A percentile compares a stretch with the other conserved stretches of the same genome.
Conservation (phyloP, 37 sponge, comb jelly and placozoan genomes). For the Cliona cf. orientalis region DNA sequence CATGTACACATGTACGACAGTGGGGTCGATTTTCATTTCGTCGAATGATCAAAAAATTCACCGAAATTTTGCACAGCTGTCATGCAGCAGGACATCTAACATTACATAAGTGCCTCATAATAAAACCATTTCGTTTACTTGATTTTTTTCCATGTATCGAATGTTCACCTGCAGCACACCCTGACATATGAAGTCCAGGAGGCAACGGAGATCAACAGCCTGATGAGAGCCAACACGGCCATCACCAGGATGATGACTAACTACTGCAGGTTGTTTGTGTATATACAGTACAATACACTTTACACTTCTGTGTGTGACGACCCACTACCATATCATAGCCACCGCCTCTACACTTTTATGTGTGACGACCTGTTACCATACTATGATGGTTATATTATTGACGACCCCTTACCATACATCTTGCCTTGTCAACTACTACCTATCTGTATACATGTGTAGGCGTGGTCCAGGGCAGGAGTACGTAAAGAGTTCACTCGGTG, state of each 20-base stretch:
- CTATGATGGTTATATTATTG: neutral
- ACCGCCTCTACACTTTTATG: neutral
- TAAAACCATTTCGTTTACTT: too few relatives aligned
- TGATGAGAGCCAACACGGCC: slow-evolving; percentile 94
- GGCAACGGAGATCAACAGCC: slow-evolving; percentile 82
- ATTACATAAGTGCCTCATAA: too few relatives aligned
- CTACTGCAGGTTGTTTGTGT: slow-evolving; percentile 88
- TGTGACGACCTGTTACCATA: neutral
- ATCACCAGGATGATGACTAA: slow-evolving; percentile 97
- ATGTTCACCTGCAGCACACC: slow-evolving; percentile 73
- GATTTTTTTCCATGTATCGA: too few relatives aligned
- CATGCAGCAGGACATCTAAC: too few relatives aligned
- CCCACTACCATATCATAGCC: neutral
- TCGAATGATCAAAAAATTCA: too few relatives aligned
- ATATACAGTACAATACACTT: too few relatives aligned
- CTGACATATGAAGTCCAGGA: slow-evolving; percentile 88
- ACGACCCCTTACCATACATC: slow-evolving; percentile 4
- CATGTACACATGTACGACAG: too few relatives aligned
- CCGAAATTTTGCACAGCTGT: too few relatives aligned
- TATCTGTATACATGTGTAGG: slow-evolving; percentile 34
- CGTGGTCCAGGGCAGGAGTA: slow-evolving; percentile 91
- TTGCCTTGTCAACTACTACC: neutral
- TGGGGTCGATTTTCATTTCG: too few relatives aligned
- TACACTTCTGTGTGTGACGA: neutral
- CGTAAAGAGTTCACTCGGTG: slow-evolving; percentile 63